Percentiles rank a stretch among this genome's conserved stretches.
These are phyloP conservation scores for Balanococcus diminutus DNA, from an alignment of 2,888 invertebrate species.

Conservation along the genomic window DNA sequence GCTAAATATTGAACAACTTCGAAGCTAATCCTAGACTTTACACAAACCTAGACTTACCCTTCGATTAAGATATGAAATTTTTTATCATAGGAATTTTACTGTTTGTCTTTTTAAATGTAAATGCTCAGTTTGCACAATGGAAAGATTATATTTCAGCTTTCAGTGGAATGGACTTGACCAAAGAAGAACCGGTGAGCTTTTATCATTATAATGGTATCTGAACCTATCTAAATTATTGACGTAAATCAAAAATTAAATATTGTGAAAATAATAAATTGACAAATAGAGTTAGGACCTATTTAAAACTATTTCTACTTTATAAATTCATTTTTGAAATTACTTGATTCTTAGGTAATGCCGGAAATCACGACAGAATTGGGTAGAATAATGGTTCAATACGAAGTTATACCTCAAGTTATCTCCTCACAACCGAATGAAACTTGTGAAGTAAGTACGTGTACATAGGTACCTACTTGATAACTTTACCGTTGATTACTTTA, in stretches of 20 bases:
- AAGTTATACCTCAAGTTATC: constrained; percentile 1
- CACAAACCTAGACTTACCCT: background rate
- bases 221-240: background rate
- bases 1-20: background rate
- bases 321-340: no score
- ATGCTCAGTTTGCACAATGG: background rate
- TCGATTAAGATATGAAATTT: background rate
- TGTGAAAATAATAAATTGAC: no score
- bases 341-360: background rate
- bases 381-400: background rate
- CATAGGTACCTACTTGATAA: background rate
- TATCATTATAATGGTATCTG: no score
- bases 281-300: no score
- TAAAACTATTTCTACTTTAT: no score
- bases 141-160: background rate
- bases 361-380: background rate
- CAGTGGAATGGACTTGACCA: background rate
- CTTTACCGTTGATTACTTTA: background rate
- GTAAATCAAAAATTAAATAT: background rate
- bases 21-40: background rate
- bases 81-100: background rate
- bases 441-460: constrained; percentile 21
- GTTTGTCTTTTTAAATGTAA: background rate
- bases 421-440: background rate
- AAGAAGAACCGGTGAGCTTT: constrained; percentile 1